Evolutionary conservation across 2,888 invertebrate genomes (phyloP).

Genomic region (Deilephila porcellus): DNA sequence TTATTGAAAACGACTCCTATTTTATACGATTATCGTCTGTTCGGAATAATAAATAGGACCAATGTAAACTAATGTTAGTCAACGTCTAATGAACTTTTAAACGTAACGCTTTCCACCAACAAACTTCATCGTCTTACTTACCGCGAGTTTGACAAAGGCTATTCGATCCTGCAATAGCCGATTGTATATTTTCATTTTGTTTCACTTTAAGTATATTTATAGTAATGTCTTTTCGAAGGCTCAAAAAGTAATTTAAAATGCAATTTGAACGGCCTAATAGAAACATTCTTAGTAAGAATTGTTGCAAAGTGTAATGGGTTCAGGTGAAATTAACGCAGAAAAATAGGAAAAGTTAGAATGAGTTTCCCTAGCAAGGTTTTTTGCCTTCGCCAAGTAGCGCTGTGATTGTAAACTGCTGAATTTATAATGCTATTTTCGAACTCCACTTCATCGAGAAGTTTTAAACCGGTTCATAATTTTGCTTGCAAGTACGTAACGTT

Average conservation of each 20-base stretch:
- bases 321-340: conserved; percentile 84
- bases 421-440: conserved; percentile 84
- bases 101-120: background rate
- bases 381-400: conserved; percentile 77
- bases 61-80: conserved; percentile 5
- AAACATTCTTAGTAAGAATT: conserved; percentile 79
- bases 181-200: conserved; percentile 17
- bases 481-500: conserved; percentile 69
- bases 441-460: conserved; percentile 82
- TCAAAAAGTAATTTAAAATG: conserved; percentile 76
- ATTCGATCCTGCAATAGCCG: background rate
- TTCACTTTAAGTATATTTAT: conserved; percentile 14
- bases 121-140: background rate
- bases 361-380: conserved; percentile 79
- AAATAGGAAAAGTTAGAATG: conserved; percentile 85
- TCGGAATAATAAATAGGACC: conserved; percentile 15
- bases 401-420: conserved; percentile 84
- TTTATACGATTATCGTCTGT: conserved; percentile 18
- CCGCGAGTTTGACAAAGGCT: background rate
- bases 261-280: conserved; percentile 80
- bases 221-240: conserved; percentile 46
- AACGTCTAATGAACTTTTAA: conserved; percentile 9
- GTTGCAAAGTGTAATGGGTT: conserved; percentile 84
- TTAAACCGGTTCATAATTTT: conserved; percentile 78
- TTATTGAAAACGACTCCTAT: conserved; percentile 26